Evolutionary conservation across 2,888 invertebrate species (phyloP).

Genomic region (Phortica okadai): DNA sequence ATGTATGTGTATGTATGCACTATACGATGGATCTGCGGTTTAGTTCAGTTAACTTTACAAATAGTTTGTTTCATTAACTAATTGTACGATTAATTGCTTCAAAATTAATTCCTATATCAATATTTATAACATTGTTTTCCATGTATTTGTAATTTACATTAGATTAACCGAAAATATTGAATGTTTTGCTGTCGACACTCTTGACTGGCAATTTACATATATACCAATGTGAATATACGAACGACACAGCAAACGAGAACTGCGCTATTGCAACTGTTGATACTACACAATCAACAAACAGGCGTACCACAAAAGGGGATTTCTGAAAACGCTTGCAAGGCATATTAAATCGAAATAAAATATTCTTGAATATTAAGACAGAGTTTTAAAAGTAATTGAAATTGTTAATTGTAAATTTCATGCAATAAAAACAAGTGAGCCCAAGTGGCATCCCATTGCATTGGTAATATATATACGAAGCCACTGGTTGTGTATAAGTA

Average conservation of each 20-base stretch:
- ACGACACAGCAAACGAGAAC: conserved; percentile 5
- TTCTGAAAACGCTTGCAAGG: neutral
- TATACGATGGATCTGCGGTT: conserved; percentile 2
- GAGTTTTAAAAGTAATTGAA: too few species aligned
- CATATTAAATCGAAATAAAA: too few species aligned
- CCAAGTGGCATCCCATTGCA: neutral
- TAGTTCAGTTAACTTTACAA: neutral
- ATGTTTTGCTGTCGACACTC: too few species aligned
- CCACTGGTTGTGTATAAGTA: conserved; percentile 7
- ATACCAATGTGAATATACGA: neutral
- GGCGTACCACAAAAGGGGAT: neutral
- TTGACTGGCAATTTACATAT: neutral
- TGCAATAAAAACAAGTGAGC: too few species aligned
- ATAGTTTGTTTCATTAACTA: too few species aligned
- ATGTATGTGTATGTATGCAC: neutral
- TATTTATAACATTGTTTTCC: neutral
- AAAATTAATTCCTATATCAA: neutral
- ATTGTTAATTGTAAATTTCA: too few species aligned
- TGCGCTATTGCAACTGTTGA: conserved; percentile 19
- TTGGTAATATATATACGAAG: neutral
- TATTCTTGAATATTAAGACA: too few species aligned
- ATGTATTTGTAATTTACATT: too few species aligned
- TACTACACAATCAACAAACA: neutral
- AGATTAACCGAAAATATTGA: too few species aligned
- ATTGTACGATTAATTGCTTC: neutral